Base-by-base conservation (phyloP, 2,113 vertebrate species). In the Engystomops pustulosus region DNA sequence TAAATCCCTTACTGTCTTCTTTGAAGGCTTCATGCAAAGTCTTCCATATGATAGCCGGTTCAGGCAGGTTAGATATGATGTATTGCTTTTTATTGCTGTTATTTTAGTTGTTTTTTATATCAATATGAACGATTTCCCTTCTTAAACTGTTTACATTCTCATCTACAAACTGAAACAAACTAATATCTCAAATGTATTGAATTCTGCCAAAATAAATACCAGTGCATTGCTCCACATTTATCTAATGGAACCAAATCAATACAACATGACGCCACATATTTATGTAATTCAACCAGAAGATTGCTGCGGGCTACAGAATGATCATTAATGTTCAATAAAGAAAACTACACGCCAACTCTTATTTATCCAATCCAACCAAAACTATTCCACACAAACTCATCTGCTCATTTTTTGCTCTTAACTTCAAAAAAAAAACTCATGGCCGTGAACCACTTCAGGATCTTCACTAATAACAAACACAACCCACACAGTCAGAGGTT, bases 211-310 rank as follows among this genome's bases (percentile, higher is more conserved):
- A 74, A 49, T 15, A 49, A 74, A 74, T 25, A 49, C 14, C 6
- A 53, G 14, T 18, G 27, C 30, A 34, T 67, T 18, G 36, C 32
- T 18, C 45, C 69, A 72, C 30, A 49, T 47, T 74, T 49, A 74
- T 49, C 12, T 30, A 15, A 47, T 49, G 27, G n/a, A 17, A 49
- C 25, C 44, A 74, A 74, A 74, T 74, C 70, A 47, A 72, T 47
- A 11, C 38, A 72, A 45, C 41, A 72, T 74, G 70, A 74, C 41
- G 25, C 70, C 70, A 47, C 69, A 45, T 45, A 72, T 72, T 72
- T 72, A 72, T 72, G 14, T 27, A 72, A 45, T 72, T 27, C 12
- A 72, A 17, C 15, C 23, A 74, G 23, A 74, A 49, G 14, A 74
- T 18, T 74, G 70, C 70, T 74, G 70, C 44, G 25, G 49, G 44